Base-by-base conservation (phyloP, 30 jellyfish, hydroid and myxozoan species). In the Hydractinia symbiolongicarpus region DNA sequence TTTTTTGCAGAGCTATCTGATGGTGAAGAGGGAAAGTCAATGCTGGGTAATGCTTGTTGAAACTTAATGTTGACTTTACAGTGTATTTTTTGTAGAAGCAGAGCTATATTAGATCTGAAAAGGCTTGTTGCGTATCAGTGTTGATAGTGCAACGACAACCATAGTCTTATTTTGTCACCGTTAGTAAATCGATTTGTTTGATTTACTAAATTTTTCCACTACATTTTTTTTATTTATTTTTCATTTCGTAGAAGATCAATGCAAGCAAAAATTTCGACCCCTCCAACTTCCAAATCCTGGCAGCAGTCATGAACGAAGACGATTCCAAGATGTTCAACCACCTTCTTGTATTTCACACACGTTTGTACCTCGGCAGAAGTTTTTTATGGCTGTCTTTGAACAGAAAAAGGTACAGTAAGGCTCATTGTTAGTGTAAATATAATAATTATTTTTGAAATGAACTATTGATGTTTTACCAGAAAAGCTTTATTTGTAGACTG, bases 301-400 rank as follows among this genome's bases (percentile, higher is more conserved):
- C 8, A 79, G 79, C 81, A 30, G 74, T 64, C 40, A 44, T 7
- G 74, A 79, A 62, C 78, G 88, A 15, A 67, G 88, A 9, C 60
- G 84, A 58, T 56, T 79, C n/a, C 55, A 82, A 19, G 51, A 61
- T 8, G 98, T 82, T 15, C 84, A 77, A 40, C 85, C 95, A 50
- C 98, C 98, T 14, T 77, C 98, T 44, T 87, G 90, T 81, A 82
- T 93, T 54, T 75, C 68, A 20, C 68, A 53, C 50, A 89, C 90
- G 6, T 86, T 86, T 55, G 95, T 93, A 11, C 98, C 98, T 13
- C 81, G 98, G 61, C 98, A 93, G 77, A 93, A 93, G 67, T 93
- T 93, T 71, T 88, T 88, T 60, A 79, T 84, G 53, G 89, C 85
- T 40, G 53, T 69, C 52, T 88, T 87, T 66, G 88, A 77, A 20